Evolutionary conservation across 92 coral and sea anemone species (phyloP), one percentile per base, ranked within the genome.

Genomic region (Chrysogorgia sp.): DNA sequence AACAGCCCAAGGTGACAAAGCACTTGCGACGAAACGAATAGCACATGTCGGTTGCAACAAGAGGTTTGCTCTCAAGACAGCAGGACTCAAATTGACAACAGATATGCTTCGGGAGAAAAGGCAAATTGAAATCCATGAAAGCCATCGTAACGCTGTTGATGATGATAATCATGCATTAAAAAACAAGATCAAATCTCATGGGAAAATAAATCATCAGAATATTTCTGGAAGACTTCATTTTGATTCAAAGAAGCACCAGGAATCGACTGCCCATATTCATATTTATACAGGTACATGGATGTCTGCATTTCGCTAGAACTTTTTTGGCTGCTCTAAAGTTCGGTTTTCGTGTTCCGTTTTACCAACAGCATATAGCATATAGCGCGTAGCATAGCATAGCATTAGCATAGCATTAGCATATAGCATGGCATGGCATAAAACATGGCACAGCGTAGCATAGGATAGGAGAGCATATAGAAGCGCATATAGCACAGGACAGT

Each of bases 241-340:
- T 20, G 71, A 64, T 64, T 64, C 71, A 4, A 64, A 28, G 40
- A 34, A 64, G 10, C 24, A 33, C 10, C n/a, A 12, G 49, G 71
- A 64, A 30, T n/a, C n/a, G n/a, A 64, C 71, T 64, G 71, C 71
- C 21, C 71, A 64, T 35, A 34, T 64, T 13, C 71, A 64, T 24
- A 35, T 64, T 33, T 64, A 33, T 20, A 64, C 71, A 64, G 71
- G 71, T 64, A 17, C n/a, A n/a, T 33, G 71, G 33, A 7, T 29
- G 3, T 61, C 0, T n/a, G 67, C 20, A 9, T 61, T 2, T 31
- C 15, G 2, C 17, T 20, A 58, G 5, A 37, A 37, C 43, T 5
- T n/a, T n/a, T n/a, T n/a, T n/a, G n/a, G n/a, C n/a, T n/a, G n/a
- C n/a, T n/a, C 12, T 37, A 37, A 37, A 12, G 43, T 37, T 37